Evolutionary conservation across 2,888 invertebrate species (phyloP), one percentile per base, ranked within the genome.

Genomic region (Protodeltote pygarga): DNA sequence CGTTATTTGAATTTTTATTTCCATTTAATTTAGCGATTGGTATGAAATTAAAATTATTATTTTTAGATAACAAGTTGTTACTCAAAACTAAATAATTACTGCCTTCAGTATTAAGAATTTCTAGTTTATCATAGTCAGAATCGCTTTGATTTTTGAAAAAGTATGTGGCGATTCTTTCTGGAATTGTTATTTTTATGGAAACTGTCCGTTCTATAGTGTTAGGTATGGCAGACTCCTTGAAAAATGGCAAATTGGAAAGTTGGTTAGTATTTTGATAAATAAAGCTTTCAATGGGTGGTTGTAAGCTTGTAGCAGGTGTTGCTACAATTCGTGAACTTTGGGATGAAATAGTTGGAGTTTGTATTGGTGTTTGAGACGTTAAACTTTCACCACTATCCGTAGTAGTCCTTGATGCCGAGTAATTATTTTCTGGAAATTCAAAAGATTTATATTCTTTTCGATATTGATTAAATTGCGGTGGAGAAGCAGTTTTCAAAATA

Each of bases 151-250:
- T 83, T 64, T 81, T 86, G 37, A 92, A 90, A 27, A 92, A 65
- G 49, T 81, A 85, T n/a, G 81, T 71, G 3, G 92, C 92, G 3
- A 91, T 73, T 65, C 83, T 83, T 77, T 90, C 89, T 3, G 92
- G 92, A 33, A 92, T 84, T 0, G 87, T 88, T 52, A 92, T 90
- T 86, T 90, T 91, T 23, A 92, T 67, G 5, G 90, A 89, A 10
- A 92, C 87, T 3, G 89, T 91, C 68, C 90, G 78, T 68, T 91
- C 90, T 48, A 91, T 90, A 0, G 89, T 90, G 35, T 86, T 89
- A 3, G 84, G 83, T 16, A 76, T 42, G 11, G 75, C 35, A 5
- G 85, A 69, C 65, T 88, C 85, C 71, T 85, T 86, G 35, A 75
- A 85, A 62, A 77, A 90, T 17, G 90, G 88, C 47, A 90, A 77